Conservation (phyloP, 37 sponge, comb jelly and placozoan genomes). For the Petrosia ficiformis region DNA sequence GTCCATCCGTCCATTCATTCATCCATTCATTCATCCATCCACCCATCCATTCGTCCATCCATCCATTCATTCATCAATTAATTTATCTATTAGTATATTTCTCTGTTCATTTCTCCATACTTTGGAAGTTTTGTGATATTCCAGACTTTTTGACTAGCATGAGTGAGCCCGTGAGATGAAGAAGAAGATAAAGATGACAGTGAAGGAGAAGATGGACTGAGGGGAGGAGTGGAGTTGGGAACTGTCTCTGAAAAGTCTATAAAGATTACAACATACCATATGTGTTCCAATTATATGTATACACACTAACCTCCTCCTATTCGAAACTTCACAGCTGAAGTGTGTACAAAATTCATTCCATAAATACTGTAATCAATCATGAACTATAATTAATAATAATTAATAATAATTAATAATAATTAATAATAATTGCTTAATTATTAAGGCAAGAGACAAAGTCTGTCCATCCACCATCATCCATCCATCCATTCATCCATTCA, state of each 20-base stretch:
- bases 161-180: neutral
- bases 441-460: too few relatives aligned
- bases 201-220: neutral
- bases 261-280: neutral
- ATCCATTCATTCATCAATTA: too few relatives aligned
- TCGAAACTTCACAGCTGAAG: slow-evolving; percentile 63
- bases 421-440: too few relatives aligned
- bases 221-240: too few relatives aligned
- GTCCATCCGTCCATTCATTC: too few relatives aligned
- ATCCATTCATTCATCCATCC: too few relatives aligned
- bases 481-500: too few relatives aligned
- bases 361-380: slow-evolving; percentile 88
- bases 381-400: slow-evolving; percentile 54
- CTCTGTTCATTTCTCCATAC: neutral
- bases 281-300: neutral
- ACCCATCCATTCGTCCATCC: too few relatives aligned
- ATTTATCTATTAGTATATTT: neutral
- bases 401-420: too few relatives aligned
- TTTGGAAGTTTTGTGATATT: neutral
- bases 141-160: neutral
- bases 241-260: slow-evolving; percentile 9
- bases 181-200: too few relatives aligned
- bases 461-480: too few relatives aligned
- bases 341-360: slow-evolving; percentile 83
- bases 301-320: slow-evolving; percentile 13